These are phyloP conservation scores for Calliscelio sp. DNA, from an alignment of 2,888 invertebrate genomes.

Conservation along the genomic window DNA sequence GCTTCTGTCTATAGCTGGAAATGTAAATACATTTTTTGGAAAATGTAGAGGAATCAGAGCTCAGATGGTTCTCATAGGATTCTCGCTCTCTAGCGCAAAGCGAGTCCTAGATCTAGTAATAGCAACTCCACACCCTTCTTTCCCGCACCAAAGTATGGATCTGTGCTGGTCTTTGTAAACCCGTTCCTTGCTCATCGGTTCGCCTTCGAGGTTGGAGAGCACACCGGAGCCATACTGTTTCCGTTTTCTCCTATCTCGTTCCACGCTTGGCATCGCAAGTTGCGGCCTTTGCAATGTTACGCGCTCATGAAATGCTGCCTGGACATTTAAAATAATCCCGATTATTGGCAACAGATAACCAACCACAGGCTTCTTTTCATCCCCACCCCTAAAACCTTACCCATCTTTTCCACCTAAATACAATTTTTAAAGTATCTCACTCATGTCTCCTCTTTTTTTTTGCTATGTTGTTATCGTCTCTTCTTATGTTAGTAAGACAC, in stretches of 20 bases:
- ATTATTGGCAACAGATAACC: slow-evolving; percentile 51
- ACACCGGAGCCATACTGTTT: slow-evolving; percentile 79
- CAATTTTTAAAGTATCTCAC: too few relatives aligned
- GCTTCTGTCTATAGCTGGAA: slow-evolving; percentile 84
- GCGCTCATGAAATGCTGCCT: slow-evolving; percentile 71
- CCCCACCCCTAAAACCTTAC: too few relatives aligned
- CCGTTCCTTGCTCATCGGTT: slow-evolving; percentile 81
- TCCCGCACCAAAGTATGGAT: slow-evolving; percentile 86
- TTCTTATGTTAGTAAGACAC: too few relatives aligned
- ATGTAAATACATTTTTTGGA: slow-evolving; percentile 85
- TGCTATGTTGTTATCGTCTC: too few relatives aligned
- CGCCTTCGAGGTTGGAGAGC: slow-evolving; percentile 80
- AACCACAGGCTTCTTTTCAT: slow-evolving; percentile 8
- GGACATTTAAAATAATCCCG: slow-evolving; percentile 68
- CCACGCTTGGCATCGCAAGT: slow-evolving; percentile 74
- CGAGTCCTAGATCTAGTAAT: slow-evolving; percentile 83
- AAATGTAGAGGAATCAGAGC: slow-evolving; percentile 86
- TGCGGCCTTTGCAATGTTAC: slow-evolving; percentile 70
- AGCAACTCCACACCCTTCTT: slow-evolving; percentile 85
- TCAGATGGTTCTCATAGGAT: slow-evolving; percentile 86
- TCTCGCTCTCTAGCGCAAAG: slow-evolving; percentile 82
- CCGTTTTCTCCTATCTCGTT: slow-evolving; percentile 78
- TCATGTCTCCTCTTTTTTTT: too few relatives aligned
- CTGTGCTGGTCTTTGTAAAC: slow-evolving; percentile 83
- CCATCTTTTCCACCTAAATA: neutral